These are phyloP conservation scores for Lasioglossum zephyrum DNA, from an alignment of 2,888 invertebrate species.

Conservation along the genomic window DNA sequence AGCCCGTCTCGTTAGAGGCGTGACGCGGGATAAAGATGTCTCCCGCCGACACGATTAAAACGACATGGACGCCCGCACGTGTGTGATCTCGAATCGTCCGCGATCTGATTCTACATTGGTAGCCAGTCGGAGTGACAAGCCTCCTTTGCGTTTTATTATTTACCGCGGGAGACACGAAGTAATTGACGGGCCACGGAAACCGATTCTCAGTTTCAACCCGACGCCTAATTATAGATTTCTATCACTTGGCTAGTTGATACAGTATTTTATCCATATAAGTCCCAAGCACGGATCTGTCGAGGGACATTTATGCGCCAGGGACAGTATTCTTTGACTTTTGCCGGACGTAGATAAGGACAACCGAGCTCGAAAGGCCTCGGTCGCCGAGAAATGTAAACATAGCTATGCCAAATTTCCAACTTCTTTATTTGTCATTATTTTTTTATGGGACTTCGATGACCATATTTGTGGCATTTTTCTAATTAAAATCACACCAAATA, in stretches of 20 bases:
- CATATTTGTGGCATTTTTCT: too few species aligned
- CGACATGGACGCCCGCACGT: conserved; percentile 9
- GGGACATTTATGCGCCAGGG: too few species aligned
- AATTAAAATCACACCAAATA: too few species aligned
- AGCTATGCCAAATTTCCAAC: too few species aligned
- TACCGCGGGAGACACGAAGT: background rate
- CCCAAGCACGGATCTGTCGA: too few species aligned
- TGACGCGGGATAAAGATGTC: conserved; percentile 53
- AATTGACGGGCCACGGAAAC: background rate
- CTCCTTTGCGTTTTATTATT: conserved; percentile 2
- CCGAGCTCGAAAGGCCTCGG: too few species aligned
- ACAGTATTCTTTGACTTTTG: too few species aligned
- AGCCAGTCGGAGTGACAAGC: background rate
- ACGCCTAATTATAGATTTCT: background rate
- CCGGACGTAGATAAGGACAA: too few species aligned
- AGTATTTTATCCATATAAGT: too few species aligned
- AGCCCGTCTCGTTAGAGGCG: conserved; percentile 57
- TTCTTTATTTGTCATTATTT: too few species aligned
- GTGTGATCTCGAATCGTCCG: background rate
- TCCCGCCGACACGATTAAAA: conserved; percentile 44
- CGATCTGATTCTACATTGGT: background rate
- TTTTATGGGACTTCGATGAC: too few species aligned
- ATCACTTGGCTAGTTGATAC: background rate
- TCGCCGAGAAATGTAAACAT: too few species aligned
- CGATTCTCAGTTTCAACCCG: background rate